Conservation (phyloP, 2,888 invertebrate species). For the Drosophila eohydei region DNA sequence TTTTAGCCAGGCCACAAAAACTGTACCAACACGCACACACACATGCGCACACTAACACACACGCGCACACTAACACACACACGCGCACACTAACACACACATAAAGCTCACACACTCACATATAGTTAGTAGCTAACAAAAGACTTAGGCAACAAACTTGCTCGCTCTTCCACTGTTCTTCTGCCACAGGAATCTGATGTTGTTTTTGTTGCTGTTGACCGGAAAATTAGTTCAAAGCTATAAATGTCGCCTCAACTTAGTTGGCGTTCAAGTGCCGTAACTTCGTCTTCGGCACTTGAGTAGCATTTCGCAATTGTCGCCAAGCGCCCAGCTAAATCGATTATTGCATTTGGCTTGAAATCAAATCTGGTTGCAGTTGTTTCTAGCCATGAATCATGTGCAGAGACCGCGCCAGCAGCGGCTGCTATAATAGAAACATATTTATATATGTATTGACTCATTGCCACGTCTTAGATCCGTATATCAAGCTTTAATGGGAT, state of each 20-base stretch:
- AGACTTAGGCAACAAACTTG: constrained; percentile 70
- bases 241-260: constrained; percentile 33
- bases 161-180: constrained; percentile 15
- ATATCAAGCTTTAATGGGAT: constrained; percentile 69
- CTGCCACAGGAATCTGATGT: constrained; percentile 47
- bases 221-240: constrained; percentile 57
- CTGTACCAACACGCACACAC: constrained; percentile 38
- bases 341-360: constrained; percentile 36
- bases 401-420: constrained; percentile 6
- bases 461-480: constrained; percentile 61
- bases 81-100: constrained; percentile 1
- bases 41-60: constrained; percentile 11
- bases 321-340: constrained; percentile 49
- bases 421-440: background rate
- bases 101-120: constrained; percentile 9
- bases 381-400: constrained; percentile 49
- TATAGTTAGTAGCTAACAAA: constrained; percentile 44
- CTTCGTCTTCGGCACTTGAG: background rate
- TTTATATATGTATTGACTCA: constrained; percentile 57
- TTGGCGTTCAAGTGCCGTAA: background rate
- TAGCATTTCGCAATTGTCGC: constrained; percentile 55
- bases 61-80: background rate
- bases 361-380: constrained; percentile 26
- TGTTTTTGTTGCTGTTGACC: constrained; percentile 1
- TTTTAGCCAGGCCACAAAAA: constrained; percentile 46